These are phyloP conservation scores for Pyrgus malvae DNA, from an alignment of 2,888 invertebrate species.

Conservation along the genomic window DNA sequence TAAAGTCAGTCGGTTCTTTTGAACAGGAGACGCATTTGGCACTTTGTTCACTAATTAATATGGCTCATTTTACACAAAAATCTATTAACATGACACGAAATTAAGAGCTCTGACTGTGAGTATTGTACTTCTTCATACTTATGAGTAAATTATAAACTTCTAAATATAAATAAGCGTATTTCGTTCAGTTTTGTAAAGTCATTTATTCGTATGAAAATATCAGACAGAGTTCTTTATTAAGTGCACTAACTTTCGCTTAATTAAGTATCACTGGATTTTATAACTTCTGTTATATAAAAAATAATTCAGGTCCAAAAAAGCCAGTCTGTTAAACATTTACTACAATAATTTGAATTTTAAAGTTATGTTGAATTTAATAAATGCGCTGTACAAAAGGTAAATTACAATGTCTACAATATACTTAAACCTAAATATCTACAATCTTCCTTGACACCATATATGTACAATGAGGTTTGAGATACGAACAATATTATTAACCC, in stretches of 20 bases:
- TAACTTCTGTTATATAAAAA: neutral
- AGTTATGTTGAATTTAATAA: slow-evolving; percentile 15
- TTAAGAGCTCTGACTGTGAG: slow-evolving; percentile 43
- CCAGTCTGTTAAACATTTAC: neutral
- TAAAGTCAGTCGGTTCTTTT: slow-evolving; percentile 75
- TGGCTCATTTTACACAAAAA: slow-evolving; percentile 53
- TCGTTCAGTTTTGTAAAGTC: slow-evolving; percentile 3
- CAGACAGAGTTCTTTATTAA: slow-evolving; percentile 18
- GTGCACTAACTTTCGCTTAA: slow-evolving; percentile 3
- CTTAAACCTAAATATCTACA: slow-evolving; percentile 32
- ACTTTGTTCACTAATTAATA: slow-evolving; percentile 76
- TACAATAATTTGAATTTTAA: neutral
- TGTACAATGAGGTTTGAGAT: slow-evolving; percentile 48
- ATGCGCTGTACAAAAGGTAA: slow-evolving; percentile 33
- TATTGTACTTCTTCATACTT: slow-evolving; percentile 12
- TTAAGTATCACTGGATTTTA: neutral
- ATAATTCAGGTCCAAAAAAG: neutral
- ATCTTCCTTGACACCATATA: slow-evolving; percentile 38
- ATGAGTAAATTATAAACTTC: neutral
- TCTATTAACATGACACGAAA: slow-evolving; percentile 36
- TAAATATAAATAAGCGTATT: slow-evolving; percentile 19
- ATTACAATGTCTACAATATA: slow-evolving; percentile 28
- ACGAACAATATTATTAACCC: slow-evolving; percentile 24
- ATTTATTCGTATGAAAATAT: neutral
- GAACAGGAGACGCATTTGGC: slow-evolving; percentile 78